Evolutionary conservation across 2,888 invertebrate genomes (phyloP), one percentile per base, ranked within the genome.

Genomic region (Sinhomidia bicolor): DNA sequence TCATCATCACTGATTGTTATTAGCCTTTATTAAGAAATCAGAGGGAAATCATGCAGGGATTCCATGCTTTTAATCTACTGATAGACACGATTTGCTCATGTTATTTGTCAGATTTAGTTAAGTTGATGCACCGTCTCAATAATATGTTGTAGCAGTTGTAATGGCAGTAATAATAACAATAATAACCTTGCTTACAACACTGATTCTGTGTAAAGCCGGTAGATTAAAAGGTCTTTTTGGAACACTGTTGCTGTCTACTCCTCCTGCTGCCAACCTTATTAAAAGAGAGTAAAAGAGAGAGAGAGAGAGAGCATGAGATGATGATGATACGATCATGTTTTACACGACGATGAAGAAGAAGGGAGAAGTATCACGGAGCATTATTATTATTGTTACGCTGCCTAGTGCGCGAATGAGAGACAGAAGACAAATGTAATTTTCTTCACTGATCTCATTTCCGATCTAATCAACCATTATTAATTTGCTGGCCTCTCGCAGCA

Each of bases 401-500:
- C 71, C 44, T 41, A 71, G 44, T 79, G 60, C 10, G 44, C 60
- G 81, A 20, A 71, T 57, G 82, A 26, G 83, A 62, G 65, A 68
- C 62, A 85, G 76, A 85, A 85, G 85, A 85, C 85, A 85, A 85
- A 85, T 85, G 85, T 85, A 85, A 85, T 85, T 85, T 85, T 85
- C 85, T 85, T 85, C 78, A 79, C 85, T 85, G 79, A 85, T 85
- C 85, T 85, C 85, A 85, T 85, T 85, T 85, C 85, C 85, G 85
- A 85, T 85, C 85, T 85, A 85, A 85, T 85, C 85, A 85, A 85
- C 79, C 78, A 85, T 85, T 78, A 85, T 85, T 85, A 85, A 85
- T 85, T 85, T 80, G 85, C 85, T 85, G 79, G 85, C 80, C 85
- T 79, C 79, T 85, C 79, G 29, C 79, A 85, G 85, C 85, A 85